phyloP scores from a whole-genome alignment of 2,797 vertebrate genomes.

The Chaenodraco wilsoni region DNA sequence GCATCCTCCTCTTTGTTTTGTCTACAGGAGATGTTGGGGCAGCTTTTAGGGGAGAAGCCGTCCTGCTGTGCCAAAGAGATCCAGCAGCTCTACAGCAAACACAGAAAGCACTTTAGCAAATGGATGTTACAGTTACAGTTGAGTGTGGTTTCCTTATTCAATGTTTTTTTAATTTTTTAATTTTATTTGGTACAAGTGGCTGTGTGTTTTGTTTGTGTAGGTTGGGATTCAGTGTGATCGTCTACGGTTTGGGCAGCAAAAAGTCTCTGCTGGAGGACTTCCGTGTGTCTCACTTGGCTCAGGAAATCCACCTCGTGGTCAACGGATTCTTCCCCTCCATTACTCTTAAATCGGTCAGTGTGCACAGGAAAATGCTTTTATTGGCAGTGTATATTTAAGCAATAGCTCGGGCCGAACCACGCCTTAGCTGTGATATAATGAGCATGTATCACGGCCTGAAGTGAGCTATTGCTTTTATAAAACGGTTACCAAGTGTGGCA shows the following conservation, averaged over 20 bases:
- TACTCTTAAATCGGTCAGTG: constrained; percentile 91
- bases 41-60: constrained; percentile 85
- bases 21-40: constrained; percentile 87
- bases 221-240: constrained; percentile 92
- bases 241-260: constrained; percentile 97
- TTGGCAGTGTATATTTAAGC: background rate
- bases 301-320: constrained; percentile 91
- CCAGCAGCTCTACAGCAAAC: constrained; percentile 85
- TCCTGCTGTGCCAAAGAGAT: constrained; percentile 88
- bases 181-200: background rate
- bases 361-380: background rate
- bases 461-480: no score
- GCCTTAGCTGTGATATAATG: no score
- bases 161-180: no score
- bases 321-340: constrained; percentile 98
- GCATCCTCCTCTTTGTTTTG: background rate
- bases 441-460: no score
- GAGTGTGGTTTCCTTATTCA: constrained; percentile 27
- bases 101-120: constrained; percentile 90
- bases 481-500: no score
- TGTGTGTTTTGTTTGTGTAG: constrained; percentile 68
- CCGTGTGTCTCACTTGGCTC: constrained; percentile 84
- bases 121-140: constrained; percentile 98
- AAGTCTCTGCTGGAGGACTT: constrained; percentile 92
- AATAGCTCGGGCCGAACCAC: no score